Evolutionary conservation across 2,888 invertebrate species (phyloP), one percentile per base, ranked within the genome.

Genomic region (Brenthis daphne): DNA sequence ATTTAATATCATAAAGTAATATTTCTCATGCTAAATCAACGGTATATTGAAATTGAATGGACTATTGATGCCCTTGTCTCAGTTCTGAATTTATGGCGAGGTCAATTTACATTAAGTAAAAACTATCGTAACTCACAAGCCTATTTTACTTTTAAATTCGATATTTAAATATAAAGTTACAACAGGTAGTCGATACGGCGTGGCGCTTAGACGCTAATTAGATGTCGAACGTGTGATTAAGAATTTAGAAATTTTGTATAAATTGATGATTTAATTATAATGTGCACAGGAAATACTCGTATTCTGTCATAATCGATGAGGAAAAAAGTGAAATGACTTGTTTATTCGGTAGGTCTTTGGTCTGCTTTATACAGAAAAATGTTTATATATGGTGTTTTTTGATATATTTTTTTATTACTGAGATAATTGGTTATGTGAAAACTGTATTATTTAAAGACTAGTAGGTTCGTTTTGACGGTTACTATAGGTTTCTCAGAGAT

Each of bases 41-140:
- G 4, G 14, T 50, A 60, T 48, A 24, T 48, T 70, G 48, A 67
- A 70, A 70, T 68, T 65, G 70, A 64, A 70, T 60, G 63, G 67
- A 57, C 69, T 57, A 60, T 57, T 68, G 65, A 65, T 55, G 61
- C 65, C 48, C 54, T 51, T 43, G 64, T 58, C 68, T 64, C 64
- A 65, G 65, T 68, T 58, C 61, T 68, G 65, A 64, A 68, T 68
- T 68, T 71, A 71, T 71, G 65, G 71, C 33, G 65, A 43, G 71
- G 57, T 68, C 71, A 71, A 71, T 71, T 71, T 71, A 71, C 71
- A 71, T 71, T 50, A 61, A 53, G 65, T 53, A 68, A 71, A 71
- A 71, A 68, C 71, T 68, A 67, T 64, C 51, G 47, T 66, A 63
- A 71, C 68, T 57, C 68, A 68, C 71, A 57, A 47, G 66, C 20